Percentiles rank a stretch among this genome's conserved stretches.
These are phyloP conservation scores for Vannuccia rotundouncinata DNA, from an alignment of 2,888 invertebrate species.

Conservation along the genomic window DNA sequence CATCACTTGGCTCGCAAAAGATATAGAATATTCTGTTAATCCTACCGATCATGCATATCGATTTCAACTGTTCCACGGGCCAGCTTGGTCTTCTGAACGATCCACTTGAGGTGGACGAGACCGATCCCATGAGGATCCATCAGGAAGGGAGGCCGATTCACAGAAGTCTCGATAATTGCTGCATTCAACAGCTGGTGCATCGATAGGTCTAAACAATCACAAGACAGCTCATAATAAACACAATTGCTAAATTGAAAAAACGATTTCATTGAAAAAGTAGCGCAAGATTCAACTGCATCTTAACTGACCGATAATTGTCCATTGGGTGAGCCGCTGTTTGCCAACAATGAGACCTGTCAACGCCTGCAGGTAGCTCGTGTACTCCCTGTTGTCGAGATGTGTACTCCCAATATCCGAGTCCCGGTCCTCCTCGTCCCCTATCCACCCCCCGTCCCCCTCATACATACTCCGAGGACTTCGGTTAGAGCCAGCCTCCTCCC, in stretches of 20 bases:
- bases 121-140: slow-evolving; percentile 53
- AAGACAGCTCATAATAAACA: slow-evolving; percentile 6
- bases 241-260: slow-evolving; percentile 6
- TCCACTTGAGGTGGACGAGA: slow-evolving; percentile 44
- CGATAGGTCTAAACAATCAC: slow-evolving; percentile 47
- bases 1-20: no score
- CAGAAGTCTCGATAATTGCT: slow-evolving; percentile 50
- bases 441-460: background rate
- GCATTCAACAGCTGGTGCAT: slow-evolving; percentile 54
- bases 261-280: no score
- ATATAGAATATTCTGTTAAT: background rate
- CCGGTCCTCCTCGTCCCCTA: background rate
- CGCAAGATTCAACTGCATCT: no score
- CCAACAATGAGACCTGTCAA: slow-evolving; percentile 1
- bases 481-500: background rate
- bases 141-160: slow-evolving; percentile 53
- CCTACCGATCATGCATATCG: slow-evolving; percentile 43
- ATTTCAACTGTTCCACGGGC: slow-evolving; percentile 39
- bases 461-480: background rate
- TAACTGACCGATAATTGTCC: background rate
- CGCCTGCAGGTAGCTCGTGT: background rate
- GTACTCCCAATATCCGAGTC: no score
- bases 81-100: slow-evolving; percentile 20
- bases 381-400: background rate
- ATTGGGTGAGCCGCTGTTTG: slow-evolving; percentile 1